Evolutionary conservation across 1,140 invertebrate species (phyloP), one percentile per base, ranked within the genome.

Genomic region (Archegozetes longisetosus): DNA sequence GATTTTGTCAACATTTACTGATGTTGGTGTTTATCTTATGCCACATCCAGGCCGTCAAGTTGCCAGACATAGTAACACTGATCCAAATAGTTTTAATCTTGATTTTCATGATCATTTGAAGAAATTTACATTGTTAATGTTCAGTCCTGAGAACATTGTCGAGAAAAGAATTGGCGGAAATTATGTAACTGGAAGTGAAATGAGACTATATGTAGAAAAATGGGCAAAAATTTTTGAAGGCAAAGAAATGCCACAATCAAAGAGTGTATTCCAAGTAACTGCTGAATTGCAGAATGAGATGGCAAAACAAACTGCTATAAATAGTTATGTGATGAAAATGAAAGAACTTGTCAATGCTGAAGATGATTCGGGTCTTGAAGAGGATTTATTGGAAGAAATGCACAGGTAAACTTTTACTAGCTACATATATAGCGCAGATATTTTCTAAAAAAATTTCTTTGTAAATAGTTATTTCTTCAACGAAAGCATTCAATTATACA

Each of bases 21-120:
- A 93, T 68, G 94, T 98, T 64, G 84, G 85, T 13, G 98, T 94
- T 72, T 98, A 94, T 73, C 74, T 99, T 47, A 85, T 99, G 86
- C 95, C 95, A 14, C 94, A 98, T 79, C 95, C 95, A 1, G 95
- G 95, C 17, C 78, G 96, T 0, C 86, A 84, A 70, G 95, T 99
- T 23, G 91, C 94, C 48, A 78, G 86, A 72, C 75, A 98, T 28
- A 71, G 73, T 70, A 94, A 97, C 70, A 98, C 98, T 70, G 92
- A 97, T 71, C 60, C 74, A 2, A 71, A 73, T 70, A 93, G 97
- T 70, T 98, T 99, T 70, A 91, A 97, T 72, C 59, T 73, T 2
- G 88, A 94, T 60, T 99, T 99, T 70, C 89, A 92, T 69, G 77
- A 81, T 52, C 84, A 90, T 64, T 75, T 99, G 1, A 79, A 82